phyloP scores from a whole-genome alignment of 2,113 vertebrate genomes.

The Amphilophus citrinellus region DNA sequence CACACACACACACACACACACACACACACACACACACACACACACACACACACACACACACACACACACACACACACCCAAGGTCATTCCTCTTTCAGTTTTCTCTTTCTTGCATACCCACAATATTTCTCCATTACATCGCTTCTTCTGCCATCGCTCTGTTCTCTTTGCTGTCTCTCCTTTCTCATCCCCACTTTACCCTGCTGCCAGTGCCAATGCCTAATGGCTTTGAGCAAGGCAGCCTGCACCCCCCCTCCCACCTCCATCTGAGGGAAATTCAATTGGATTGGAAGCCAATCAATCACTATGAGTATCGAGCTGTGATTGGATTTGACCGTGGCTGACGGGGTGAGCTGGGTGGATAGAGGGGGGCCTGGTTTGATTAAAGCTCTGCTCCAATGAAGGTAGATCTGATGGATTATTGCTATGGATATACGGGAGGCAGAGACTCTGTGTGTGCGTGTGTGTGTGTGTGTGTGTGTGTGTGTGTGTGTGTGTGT shows the following conservation, averaged over 20 bases:
- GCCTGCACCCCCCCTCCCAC: slow-evolving; percentile 13
- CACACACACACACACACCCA: slow-evolving; percentile 5
- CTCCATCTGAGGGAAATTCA: slow-evolving; percentile 66
- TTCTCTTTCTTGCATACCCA: slow-evolving; percentile 34
- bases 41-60: slow-evolving; percentile 7
- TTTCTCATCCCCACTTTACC: background rate
- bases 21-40: no score
- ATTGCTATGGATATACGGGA: slow-evolving; percentile 69
- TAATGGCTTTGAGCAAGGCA: slow-evolving; percentile 67
- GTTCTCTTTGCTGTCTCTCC: slow-evolving; percentile 14
- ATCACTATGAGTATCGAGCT: slow-evolving; percentile 73
- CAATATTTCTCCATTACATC: slow-evolving; percentile 61
- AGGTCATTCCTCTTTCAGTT: slow-evolving; percentile 10
- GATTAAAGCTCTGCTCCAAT: slow-evolving; percentile 77
- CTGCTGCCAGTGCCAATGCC: slow-evolving; percentile 59
- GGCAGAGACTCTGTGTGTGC: background rate
- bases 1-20: background rate
- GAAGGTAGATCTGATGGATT: slow-evolving; percentile 73
- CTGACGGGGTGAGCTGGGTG: slow-evolving; percentile 58
- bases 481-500: slow-evolving; percentile 25
- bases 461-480: slow-evolving; percentile 25
- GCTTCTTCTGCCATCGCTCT: slow-evolving; percentile 37
- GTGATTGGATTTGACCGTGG: slow-evolving; percentile 78
- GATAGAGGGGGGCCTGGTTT: slow-evolving; percentile 28
- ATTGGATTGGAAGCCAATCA: slow-evolving; percentile 81